Evolutionary conservation across 2,113 vertebrate species (phyloP).

Genomic region (Bujurquina vittata): DNA sequence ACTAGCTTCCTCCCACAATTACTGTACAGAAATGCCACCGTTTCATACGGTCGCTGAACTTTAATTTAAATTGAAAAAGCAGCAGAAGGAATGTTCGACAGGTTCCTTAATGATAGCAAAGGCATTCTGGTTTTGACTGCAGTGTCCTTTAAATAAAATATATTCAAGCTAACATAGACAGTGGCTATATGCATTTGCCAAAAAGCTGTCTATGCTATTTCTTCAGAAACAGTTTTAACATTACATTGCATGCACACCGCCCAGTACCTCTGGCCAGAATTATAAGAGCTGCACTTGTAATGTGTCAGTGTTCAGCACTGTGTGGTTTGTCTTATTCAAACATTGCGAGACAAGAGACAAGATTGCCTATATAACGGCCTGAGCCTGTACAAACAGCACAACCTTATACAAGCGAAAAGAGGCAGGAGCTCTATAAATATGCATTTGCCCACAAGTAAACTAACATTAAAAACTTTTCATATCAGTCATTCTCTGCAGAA

Average conservation of each 20-base stretch:
- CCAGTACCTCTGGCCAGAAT: conserved; percentile 28
- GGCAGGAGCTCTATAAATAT: conserved; percentile 1
- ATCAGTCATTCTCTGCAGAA: background rate
- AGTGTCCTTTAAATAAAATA: background rate
- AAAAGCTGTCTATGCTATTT: conserved; percentile 6
- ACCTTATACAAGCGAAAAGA: conserved; percentile 17
- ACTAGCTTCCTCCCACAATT: background rate
- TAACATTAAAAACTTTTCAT: background rate
- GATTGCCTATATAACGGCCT: conserved; percentile 6
- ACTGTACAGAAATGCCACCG: background rate
- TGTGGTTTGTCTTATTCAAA: conserved; percentile 48
- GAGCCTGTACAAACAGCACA: conserved; percentile 29
- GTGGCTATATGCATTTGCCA: background rate
- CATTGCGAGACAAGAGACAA: conserved; percentile 17
- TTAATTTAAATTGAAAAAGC: background rate
- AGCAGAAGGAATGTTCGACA: background rate
- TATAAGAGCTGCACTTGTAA: conserved; percentile 27
- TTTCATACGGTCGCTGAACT: background rate
- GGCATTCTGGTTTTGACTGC: background rate
- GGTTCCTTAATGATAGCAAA: background rate
- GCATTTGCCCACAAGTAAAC: background rate
- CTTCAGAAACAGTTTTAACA: conserved; percentile 8
- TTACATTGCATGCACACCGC: background rate
- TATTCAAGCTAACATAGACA: background rate
- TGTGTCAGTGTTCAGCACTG: background rate